These are phyloP conservation scores for Bursaphelenchus mucronatus DNA, from an alignment of 1,140 invertebrate genomes.

Conservation along the genomic window DNA sequence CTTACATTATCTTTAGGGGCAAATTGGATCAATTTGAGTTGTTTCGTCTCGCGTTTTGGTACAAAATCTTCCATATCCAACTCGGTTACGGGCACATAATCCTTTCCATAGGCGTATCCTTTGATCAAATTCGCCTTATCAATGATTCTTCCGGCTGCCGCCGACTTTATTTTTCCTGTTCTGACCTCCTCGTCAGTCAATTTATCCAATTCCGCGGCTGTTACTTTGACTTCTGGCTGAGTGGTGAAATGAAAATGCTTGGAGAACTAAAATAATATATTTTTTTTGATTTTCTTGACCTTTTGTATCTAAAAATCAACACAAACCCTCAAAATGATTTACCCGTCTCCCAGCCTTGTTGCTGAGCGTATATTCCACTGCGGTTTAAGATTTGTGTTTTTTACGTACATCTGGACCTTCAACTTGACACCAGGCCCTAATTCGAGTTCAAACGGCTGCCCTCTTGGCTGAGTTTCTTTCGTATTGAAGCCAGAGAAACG, in stretches of 20 bases:
- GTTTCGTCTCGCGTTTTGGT: background rate
- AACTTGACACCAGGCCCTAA: slow-evolving; percentile 6
- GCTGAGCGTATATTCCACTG: background rate
- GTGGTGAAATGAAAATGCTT: slow-evolving; percentile 1
- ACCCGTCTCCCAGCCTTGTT: background rate
- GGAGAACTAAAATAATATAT: slow-evolving; percentile 7
- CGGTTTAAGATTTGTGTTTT: slow-evolving; percentile 1
- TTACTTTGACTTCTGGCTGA: background rate
- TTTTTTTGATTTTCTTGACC: background rate
- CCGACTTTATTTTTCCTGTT: background rate
- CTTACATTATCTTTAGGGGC: slow-evolving; percentile 11
- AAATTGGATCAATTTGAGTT: slow-evolving; percentile 12
- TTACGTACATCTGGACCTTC: slow-evolving; percentile 15
- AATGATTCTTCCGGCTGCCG: background rate
- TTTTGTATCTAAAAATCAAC: no score
- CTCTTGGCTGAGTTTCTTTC: slow-evolving; percentile 2
- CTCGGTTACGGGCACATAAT: slow-evolving; percentile 10
- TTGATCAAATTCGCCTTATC: slow-evolving; percentile 16
- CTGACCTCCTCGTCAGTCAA: slow-evolving; percentile 4
- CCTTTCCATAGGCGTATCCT: slow-evolving; percentile 13
- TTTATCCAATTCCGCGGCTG: slow-evolving; percentile 10
- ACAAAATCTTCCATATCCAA: slow-evolving; percentile 2
- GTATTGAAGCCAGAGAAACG: background rate
- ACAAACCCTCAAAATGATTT: background rate
- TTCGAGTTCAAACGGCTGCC: slow-evolving; percentile 14